A percentile compares a stretch with the other conserved stretches of the same genome.
These are phyloP conservation scores for Sciurus niger DNA, from an alignment of 2,113 vertebrate species.

Conservation along the genomic window DNA sequence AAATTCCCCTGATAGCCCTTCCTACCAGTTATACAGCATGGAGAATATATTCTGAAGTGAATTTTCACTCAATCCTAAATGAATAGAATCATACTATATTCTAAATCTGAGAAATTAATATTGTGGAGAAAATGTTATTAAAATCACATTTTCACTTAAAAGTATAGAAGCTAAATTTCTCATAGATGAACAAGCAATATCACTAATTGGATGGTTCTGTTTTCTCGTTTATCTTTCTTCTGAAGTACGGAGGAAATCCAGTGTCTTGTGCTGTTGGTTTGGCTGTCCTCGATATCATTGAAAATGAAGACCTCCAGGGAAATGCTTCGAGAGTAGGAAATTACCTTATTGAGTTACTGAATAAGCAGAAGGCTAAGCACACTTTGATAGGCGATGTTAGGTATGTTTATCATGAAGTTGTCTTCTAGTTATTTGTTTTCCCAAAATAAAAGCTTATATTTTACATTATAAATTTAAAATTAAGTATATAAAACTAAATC, in stretches of 20 bases:
- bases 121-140: conserved; percentile 19
- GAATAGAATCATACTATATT: background rate
- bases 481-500: background rate
- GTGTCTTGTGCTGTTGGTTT: conserved; percentile 97
- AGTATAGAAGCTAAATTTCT: background rate
- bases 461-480: conserved; percentile 11
- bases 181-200: background rate
- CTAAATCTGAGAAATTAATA: conserved; percentile 12
- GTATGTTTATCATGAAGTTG: conserved; percentile 36
- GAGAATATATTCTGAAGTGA: conserved; percentile 2
- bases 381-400: conserved; percentile 94
- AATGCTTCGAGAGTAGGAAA: conserved; percentile 93
- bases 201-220: conserved; percentile 22
- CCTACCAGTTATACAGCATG: background rate
- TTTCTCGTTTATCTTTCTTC: conserved; percentile 56
- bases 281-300: conserved; percentile 95
- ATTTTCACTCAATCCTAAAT: background rate
- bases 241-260: conserved; percentile 97
- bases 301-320: conserved; percentile 94
- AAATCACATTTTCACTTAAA: background rate
- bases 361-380: conserved; percentile 93
- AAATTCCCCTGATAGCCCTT: background rate
- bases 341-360: conserved; percentile 91
- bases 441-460: background rate
- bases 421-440: background rate